Percentiles rank a stretch among this genome's conserved stretches.
These are phyloP conservation scores for Hofmannophila pseudospretella DNA, from an alignment of 2,888 invertebrate genomes.

Conservation along the genomic window DNA sequence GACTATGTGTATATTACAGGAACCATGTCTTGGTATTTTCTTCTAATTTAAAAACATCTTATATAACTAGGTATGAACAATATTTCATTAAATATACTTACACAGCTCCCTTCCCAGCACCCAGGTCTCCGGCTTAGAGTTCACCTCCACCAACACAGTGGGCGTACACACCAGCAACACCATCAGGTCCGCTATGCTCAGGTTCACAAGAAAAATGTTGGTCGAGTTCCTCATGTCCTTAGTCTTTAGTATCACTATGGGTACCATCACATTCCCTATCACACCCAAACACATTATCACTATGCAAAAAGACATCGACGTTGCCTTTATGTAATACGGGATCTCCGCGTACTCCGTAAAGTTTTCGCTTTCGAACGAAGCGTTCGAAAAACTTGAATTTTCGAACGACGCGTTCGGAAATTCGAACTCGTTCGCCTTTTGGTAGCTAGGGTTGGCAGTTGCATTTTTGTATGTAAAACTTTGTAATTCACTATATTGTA, in stretches of 20 bases:
- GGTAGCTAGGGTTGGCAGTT: conserved; percentile 12
- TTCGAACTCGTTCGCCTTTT: not conserved
- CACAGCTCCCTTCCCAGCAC: conserved; percentile 94
- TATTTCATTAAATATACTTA: conserved; percentile 86
- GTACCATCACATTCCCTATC: conserved; percentile 95
- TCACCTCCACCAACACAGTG: conserved; percentile 95
- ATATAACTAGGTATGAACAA: no score
- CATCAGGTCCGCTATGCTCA: conserved; percentile 94
- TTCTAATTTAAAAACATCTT: no score
- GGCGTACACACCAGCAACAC: conserved; percentile 95
- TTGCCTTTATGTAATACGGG: conserved; percentile 91
- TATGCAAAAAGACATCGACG: conserved; percentile 92
- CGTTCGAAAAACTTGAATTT: conserved; percentile 31
- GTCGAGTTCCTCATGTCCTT: conserved; percentile 97
- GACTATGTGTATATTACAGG: no score
- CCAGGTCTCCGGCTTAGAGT: conserved; percentile 95
- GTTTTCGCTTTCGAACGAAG: conserved; percentile 41
- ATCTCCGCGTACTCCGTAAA: conserved; percentile 78
- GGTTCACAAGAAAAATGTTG: conserved; percentile 95
- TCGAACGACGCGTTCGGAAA: conserved; percentile 24
- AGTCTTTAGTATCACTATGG: conserved; percentile 93
- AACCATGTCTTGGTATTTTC: no score
- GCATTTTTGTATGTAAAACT: conserved; percentile 41
- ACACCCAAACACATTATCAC: conserved; percentile 93
- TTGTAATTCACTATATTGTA: conserved; percentile 29